Base-by-base conservation (phyloP, 2,888 invertebrate genomes). In the Lithophane socia region DNA sequence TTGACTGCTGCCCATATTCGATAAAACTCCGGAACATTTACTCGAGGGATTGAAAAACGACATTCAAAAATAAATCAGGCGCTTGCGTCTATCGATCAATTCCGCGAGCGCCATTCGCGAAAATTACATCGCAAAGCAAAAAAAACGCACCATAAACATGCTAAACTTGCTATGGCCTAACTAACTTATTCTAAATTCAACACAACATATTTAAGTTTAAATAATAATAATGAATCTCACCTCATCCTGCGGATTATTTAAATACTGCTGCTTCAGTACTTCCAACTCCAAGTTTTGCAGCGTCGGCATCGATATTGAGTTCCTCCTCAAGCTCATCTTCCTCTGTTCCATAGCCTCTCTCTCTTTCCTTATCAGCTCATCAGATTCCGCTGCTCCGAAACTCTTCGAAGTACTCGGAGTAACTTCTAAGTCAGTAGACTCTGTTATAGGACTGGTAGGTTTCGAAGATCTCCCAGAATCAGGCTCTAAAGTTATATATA, bases 281-380 rank as follows among this genome's bases (percentile, higher is more conserved):
- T 97, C 97, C 86, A 97, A 87, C 79, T 98, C 98, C 92, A 98
- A 94, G 73, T 97, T 97, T 90, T 98, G 97, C 77, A 98, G 95
- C 85, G 97, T 97, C 5, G 98, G 98, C 96, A 98, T 97, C 4
- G 98, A 98, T 82, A 98, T 97, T 4, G 98, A 98, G 86, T 98
- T 98, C 85, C 98, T 97, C 70, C 98, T 96, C 71, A 97, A 91
- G 70, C 92, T 93, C 8, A 92, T 92, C 79, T 89, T 91, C 75
- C 95, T 93, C 78, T 91, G 89, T 60, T 93, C 94, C 60, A 91
- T 82, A 0, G 79, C 87, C 18, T 92, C 92, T 74, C 80, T 88
- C 80, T 96, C 96, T 49, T 91, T 92, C 47, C 89, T 89, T 80
- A 95, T 94, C 86, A 95, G 58, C 56, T 91, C 91, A 74, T 88